Base-by-base conservation (phyloP, 2,797 vertebrate species). In the Xyrichtys novacula region DNA sequence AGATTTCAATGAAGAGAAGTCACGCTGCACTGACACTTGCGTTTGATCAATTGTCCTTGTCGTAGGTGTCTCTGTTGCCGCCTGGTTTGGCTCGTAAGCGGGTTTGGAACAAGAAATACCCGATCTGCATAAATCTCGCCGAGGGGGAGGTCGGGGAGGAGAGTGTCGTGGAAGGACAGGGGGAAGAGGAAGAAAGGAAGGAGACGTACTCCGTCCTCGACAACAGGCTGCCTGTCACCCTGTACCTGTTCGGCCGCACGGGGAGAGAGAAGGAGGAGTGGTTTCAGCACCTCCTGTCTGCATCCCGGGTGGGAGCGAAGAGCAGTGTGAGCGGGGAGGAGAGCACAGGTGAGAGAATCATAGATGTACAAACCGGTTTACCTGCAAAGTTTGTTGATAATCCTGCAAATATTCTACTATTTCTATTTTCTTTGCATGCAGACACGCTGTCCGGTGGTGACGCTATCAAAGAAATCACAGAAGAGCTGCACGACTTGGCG, bases 191-290 rank as follows among this genome's bases (percentile, higher is more conserved):
- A 42, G 88, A 84, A 10, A 73, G n/a, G 39, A 72, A 65, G 0
- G 92, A 92, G 38, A 84, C 69, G 29, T n/a, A 2, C 0, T 7
- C 5, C 0, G 14, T 40, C 0, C 57, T 28, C 7, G 85, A 88
- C 50, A 82, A 29, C 5, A 66, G 0, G 76, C 75, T 76, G 57
- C 92, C 92, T 32, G 73, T 81, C 58, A 92, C 83, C 1, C 89
- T 97, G 34, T 96, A 95, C 84, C 91, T 97, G 55, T 97, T 96
- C 0, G 96, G 95, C 1, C 77, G 94, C 26, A 96, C 96, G 0
- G 96, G 96, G 4, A 88, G 96, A 72, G 95, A 96, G 60, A 97
- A 97, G 82, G 96, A 97, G 78, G 96, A 96, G 68, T 97, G 96
- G 96, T 96, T 94, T 81, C 95, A 96, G 80, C 91, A 93, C 47